These are phyloP conservation scores for Tetramorium parvispinum DNA, from an alignment of 1,140 invertebrate genomes.

Conservation along the genomic window DNA sequence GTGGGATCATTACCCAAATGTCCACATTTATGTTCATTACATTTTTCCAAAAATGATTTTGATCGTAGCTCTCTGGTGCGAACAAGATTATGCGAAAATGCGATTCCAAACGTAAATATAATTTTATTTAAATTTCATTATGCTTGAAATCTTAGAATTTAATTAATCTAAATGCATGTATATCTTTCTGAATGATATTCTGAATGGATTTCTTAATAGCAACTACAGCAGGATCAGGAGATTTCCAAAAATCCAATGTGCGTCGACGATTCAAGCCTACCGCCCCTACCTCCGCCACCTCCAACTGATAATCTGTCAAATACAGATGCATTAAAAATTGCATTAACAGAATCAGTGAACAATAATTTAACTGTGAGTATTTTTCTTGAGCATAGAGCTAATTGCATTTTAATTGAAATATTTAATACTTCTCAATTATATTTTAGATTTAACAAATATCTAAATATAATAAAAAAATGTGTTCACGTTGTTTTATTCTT, in stretches of 20 bases:
- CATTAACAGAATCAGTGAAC: not conserved
- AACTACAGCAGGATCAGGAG: slow-evolving; percentile 75
- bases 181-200: not conserved
- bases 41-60: not conserved
- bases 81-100: not conserved
- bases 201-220: not conserved
- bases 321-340: not conserved
- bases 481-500: too few relatives aligned
- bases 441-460: too few relatives aligned
- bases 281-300: slow-evolving; percentile 79
- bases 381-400: not conserved
- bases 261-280: slow-evolving; percentile 68
- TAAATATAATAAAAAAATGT: too few relatives aligned
- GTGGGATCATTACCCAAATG: not conserved
- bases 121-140: not conserved
- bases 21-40: slow-evolving; percentile 7
- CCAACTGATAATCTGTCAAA: slow-evolving; percentile 63
- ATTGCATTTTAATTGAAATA: too few relatives aligned
- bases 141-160: not conserved
- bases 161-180: not conserved
- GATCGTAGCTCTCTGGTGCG: not conserved
- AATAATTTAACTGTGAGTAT: slow-evolving; percentile 1
- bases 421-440: too few relatives aligned
- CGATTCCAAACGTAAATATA: slow-evolving; percentile 2
- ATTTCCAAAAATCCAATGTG: slow-evolving; percentile 78